phyloP scores from a whole-genome alignment of 2,888 invertebrate genomes.

The Blera fallax region DNA sequence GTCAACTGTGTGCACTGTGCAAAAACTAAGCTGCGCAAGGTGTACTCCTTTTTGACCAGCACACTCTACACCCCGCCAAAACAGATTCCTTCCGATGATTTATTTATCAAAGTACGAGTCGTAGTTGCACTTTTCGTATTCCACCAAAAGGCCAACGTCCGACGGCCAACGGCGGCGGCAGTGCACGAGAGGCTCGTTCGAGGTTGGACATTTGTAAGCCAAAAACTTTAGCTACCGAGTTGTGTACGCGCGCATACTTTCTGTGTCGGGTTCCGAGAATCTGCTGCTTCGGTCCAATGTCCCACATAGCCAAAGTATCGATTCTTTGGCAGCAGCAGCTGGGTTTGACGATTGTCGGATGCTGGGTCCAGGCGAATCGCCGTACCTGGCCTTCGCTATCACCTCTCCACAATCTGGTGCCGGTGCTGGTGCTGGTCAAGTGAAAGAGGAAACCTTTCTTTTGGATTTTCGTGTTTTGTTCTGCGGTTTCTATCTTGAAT shows the following conservation, averaged over 20 bases:
- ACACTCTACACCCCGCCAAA: not conserved
- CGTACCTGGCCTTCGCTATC: constrained; percentile 18
- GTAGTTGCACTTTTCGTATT: constrained; percentile 36
- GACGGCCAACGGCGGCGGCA: too few species aligned
- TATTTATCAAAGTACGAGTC: constrained; percentile 50
- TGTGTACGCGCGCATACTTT: too few species aligned
- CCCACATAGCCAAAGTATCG: constrained; percentile 29
- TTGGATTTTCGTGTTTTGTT: constrained; percentile 3
- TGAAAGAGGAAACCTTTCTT: constrained; percentile 55
- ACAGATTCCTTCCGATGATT: constrained; percentile 36
- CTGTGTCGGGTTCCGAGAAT: constrained; percentile 14
- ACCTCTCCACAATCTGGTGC: constrained; percentile 23
- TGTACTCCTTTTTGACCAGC: not conserved
- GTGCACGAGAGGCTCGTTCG: constrained; percentile 9
- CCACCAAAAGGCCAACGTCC: constrained; percentile 29
- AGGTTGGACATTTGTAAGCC: not conserved
- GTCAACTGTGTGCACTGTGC: not conserved
- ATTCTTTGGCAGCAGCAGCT: constrained; percentile 5
- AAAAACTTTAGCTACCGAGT: constrained; percentile 11
- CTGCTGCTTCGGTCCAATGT: not conserved
- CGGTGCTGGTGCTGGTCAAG: constrained; percentile 34
- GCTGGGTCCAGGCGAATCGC: constrained; percentile 2
- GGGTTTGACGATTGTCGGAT: not conserved
- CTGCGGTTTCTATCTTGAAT: constrained; percentile 19
- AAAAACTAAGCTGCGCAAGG: not conserved